Evolutionary conservation across 2,888 invertebrate species (phyloP), one percentile per base, ranked within the genome.

Genomic region (Andrena hattorfiana): DNA sequence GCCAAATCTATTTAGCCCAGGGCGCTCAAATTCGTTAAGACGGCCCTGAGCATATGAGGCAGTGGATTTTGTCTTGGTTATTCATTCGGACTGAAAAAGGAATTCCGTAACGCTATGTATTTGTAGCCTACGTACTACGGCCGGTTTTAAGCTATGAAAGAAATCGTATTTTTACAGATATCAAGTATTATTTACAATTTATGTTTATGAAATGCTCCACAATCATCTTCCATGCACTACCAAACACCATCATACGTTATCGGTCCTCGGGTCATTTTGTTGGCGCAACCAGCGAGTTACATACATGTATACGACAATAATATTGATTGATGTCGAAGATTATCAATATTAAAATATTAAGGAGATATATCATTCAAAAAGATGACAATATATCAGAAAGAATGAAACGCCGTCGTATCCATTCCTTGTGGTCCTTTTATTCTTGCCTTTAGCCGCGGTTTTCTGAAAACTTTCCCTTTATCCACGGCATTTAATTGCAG

Each of bases 371-470:
- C 28, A 35, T 63, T 23, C 2, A 63, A 32, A 35, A 63, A 7
- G 3, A 35, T 35, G 20, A 10, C 20, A 63, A 28, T 35, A n/a
- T 10, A 5, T 35, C 20, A 13, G 10, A 23, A 8, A 23, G 10
- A 23, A 13, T 63, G 0, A 63, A n/a, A 10, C 35, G 20, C 30
- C 30, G 56, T 23, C 73, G 28, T 68, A 35, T 59, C 35, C 16
- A 42, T 67, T 67, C 28, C 8, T 66, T 20, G 28, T 56, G 20
- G 66, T 66, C 30, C 2, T 35, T n/a, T 64, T 23, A 26, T 64
- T 54, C 32, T 51, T 20, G 10, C 8, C 1, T 16, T 32, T 32
- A 23, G 4, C 6, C 2, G 16, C 42, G 42, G 20, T 23, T 59
- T 32, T 74, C 16, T 7, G 5, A 59, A 48, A 59, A 59, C 5